A percentile compares a stretch with the other conserved stretches of the same genome.
Evolutionary conservation across 1,140 invertebrate species (phyloP).

Genomic region (Chionoecetes opilio): DNA sequence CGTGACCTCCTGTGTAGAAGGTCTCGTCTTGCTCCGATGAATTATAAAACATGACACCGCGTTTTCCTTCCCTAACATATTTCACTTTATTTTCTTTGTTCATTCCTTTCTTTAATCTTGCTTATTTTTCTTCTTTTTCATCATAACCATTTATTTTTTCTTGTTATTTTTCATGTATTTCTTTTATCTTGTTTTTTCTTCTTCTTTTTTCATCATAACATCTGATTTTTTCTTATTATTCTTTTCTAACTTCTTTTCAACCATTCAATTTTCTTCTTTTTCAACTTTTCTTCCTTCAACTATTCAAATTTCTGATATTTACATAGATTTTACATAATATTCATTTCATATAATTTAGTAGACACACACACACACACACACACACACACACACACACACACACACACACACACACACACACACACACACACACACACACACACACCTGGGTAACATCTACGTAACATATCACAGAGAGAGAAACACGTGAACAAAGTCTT

Average conservation of each 20-base stretch:
- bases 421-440: conserved; percentile 12
- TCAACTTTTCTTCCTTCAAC: background rate
- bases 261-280: background rate
- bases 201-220: no score
- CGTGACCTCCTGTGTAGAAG: no score
- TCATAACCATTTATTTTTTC: no score
- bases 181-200: no score
- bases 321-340: background rate
- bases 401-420: conserved; percentile 27
- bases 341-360: no score
- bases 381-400: conserved; percentile 27
- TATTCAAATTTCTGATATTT: background rate
- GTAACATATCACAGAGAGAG: conserved; percentile 28
- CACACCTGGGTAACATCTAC: background rate
- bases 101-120: no score
- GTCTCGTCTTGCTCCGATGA: no score
- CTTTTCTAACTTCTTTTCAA: background rate
- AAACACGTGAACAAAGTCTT: background rate
- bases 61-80: no score
- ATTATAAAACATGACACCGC: no score
- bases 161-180: no score
- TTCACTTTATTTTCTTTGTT: no score
- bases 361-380: conserved; percentile 7
- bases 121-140: no score
- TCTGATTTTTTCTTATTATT: background rate